Evolutionary conservation across 2,797 vertebrate species (phyloP).

Genomic region (Sebastolobus alascanus): DNA sequence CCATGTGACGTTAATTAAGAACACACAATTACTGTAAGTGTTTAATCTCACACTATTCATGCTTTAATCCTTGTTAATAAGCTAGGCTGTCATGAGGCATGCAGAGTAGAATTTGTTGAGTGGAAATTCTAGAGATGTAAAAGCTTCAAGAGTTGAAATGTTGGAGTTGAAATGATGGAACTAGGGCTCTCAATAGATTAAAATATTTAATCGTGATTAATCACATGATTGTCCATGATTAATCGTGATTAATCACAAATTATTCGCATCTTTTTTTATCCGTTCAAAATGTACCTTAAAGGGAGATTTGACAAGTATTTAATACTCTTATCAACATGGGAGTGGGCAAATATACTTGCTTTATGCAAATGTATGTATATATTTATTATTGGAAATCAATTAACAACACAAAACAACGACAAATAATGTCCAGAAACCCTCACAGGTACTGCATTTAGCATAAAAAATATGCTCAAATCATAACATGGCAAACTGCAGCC

Average conservation of each 20-base stretch:
- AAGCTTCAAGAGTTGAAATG: not conserved
- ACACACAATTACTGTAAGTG: conserved; percentile 12
- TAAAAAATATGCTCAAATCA: too few relatives aligned
- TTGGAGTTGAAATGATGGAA: not conserved
- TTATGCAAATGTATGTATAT: not conserved
- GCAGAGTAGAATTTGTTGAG: not conserved
- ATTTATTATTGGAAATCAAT: not conserved
- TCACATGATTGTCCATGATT: too few relatives aligned
- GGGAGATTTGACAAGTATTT: not conserved
- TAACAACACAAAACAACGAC: too few relatives aligned
- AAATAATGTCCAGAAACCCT: too few relatives aligned
- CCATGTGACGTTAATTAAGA: not conserved
- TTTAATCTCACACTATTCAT: conserved; percentile 1
- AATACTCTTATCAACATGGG: not conserved
- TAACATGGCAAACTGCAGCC: too few relatives aligned
- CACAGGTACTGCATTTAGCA: too few relatives aligned
- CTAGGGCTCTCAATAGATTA: not conserved
- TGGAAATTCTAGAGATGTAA: not conserved
- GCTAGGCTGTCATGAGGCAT: not conserved
- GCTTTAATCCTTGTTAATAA: conserved; percentile 7
- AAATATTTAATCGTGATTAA: not conserved
- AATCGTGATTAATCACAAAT: not conserved
- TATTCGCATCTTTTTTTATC: not conserved
- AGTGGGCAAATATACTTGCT: not conserved
- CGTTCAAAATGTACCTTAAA: not conserved